Percentiles rank a stretch among this genome's conserved stretches.
phyloP scores from a whole-genome alignment of 1,140 invertebrate species.

The Danaus plexippus region DNA sequence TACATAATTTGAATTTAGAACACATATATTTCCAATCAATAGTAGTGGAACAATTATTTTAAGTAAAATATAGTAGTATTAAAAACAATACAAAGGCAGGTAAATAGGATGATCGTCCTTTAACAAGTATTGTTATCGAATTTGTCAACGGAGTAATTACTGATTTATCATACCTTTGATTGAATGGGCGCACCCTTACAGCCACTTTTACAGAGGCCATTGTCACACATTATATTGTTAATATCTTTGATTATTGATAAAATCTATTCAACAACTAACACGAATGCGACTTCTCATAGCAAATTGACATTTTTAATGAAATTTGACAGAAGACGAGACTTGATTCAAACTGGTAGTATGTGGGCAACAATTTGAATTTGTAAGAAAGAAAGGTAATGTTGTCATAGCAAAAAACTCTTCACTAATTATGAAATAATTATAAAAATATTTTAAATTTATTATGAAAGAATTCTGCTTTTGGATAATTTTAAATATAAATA shows the following conservation, averaged over 20 bases:
- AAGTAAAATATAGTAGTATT: too few relatives aligned
- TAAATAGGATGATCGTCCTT: too few relatives aligned
- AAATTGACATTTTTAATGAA: slow-evolving; percentile 45
- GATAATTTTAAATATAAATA: too few relatives aligned
- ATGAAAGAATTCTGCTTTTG: too few relatives aligned
- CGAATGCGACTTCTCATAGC: slow-evolving; percentile 51
- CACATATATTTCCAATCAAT: too few relatives aligned
- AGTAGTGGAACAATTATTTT: too few relatives aligned
- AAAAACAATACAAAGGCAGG: too few relatives aligned
- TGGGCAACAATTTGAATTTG: slow-evolving; percentile 11
- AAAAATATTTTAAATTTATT: too few relatives aligned
- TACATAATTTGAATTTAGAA: neutral
- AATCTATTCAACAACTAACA: slow-evolving; percentile 35
- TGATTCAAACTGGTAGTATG: neutral
- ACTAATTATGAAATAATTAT: too few relatives aligned
- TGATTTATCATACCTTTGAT: slow-evolving; percentile 77
- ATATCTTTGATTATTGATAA: slow-evolving; percentile 32
- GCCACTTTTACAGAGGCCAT: slow-evolving; percentile 89
- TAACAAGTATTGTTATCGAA: slow-evolving; percentile 7
- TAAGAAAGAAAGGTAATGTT: slow-evolving; percentile 12
- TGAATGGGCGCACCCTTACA: slow-evolving; percentile 85
- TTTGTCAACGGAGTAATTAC: slow-evolving; percentile 23
- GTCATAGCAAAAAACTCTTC: neutral
- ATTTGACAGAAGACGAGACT: slow-evolving; percentile 25
- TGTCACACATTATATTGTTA: slow-evolving; percentile 68